Conservation (phyloP, 30 jellyfish, hydroid and myxozoan genomes). For the Aurelia sp. region DNA sequence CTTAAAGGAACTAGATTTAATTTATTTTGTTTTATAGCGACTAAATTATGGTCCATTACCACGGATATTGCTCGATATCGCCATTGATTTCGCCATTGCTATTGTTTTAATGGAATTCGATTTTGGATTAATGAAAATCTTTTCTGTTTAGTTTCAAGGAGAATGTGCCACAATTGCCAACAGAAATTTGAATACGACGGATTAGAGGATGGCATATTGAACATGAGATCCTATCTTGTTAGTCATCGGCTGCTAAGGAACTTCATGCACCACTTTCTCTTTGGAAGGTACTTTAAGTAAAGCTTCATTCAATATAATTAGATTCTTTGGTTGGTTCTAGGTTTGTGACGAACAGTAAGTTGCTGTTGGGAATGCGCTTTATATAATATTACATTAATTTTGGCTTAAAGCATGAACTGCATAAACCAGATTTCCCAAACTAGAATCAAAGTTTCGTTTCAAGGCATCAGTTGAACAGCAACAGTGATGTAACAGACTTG, state of each 20-base stretch:
- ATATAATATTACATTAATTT: too few relatives aligned
- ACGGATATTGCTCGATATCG: constrained; percentile 6
- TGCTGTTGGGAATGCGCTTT: too few relatives aligned
- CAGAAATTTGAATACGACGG: constrained; percentile 9
- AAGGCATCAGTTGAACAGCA: background rate
- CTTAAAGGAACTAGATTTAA: too few relatives aligned
- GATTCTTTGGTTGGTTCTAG: background rate
- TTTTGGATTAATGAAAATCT: background rate
- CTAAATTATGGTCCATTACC: too few relatives aligned
- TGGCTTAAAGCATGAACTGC: background rate
- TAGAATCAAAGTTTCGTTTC: background rate
- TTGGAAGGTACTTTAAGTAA: background rate
- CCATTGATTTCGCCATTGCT: too few relatives aligned
- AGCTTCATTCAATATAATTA: background rate
- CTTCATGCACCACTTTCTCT: constrained; percentile 25
- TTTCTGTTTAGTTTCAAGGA: background rate
- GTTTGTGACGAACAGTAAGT: too few relatives aligned
- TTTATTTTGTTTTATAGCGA: too few relatives aligned
- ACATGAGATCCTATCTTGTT: constrained; percentile 9
- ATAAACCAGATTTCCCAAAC: background rate
- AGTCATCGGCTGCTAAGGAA: constrained; percentile 12
- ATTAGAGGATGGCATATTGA: constrained; percentile 19
- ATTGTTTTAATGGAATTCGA: background rate
- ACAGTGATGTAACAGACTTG: background rate
- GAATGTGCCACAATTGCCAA: constrained; percentile 1